These are phyloP conservation scores for Drosophila robusta DNA, from an alignment of 2,888 invertebrate genomes.

Conservation along the genomic window DNA sequence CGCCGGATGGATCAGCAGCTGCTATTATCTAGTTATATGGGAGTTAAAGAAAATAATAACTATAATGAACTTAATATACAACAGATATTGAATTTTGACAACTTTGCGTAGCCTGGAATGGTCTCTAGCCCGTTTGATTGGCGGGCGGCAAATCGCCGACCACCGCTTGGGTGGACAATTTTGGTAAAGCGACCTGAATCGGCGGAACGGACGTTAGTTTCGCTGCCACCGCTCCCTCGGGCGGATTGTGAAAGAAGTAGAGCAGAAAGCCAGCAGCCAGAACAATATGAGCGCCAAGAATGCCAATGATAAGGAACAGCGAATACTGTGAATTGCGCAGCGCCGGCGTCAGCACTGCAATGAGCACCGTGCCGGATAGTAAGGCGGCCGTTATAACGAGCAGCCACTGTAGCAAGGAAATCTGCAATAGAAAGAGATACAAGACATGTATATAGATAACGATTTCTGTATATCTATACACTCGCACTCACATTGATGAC, in stretches of 20 bases:
- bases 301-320: conserved; percentile 87
- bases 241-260: conserved; percentile 89
- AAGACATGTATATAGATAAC: neutral
- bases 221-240: conserved; percentile 6
- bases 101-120: neutral
- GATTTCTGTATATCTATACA: no score
- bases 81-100: conserved; percentile 14
- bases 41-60: neutral
- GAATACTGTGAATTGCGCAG: conserved; percentile 89
- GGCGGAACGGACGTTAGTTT: conserved; percentile 10
- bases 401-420: conserved; percentile 94
- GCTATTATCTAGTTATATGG: conserved; percentile 7
- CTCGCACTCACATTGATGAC: conserved; percentile 89
- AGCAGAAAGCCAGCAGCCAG: conserved; percentile 95
- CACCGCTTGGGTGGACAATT: conserved; percentile 25
- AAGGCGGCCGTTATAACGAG: conserved; percentile 92
- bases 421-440: conserved; percentile 61
- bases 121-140: conserved; percentile 52
- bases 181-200: neutral
- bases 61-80: conserved; percentile 37
- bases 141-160: conserved; percentile 17
- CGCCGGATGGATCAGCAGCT: conserved; percentile 13
- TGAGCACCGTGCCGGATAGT: conserved; percentile 94
- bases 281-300: conserved; percentile 91
- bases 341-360: conserved; percentile 93